Evolutionary conservation across 2,888 invertebrate species (phyloP).

Genomic region (Axea sp.): DNA sequence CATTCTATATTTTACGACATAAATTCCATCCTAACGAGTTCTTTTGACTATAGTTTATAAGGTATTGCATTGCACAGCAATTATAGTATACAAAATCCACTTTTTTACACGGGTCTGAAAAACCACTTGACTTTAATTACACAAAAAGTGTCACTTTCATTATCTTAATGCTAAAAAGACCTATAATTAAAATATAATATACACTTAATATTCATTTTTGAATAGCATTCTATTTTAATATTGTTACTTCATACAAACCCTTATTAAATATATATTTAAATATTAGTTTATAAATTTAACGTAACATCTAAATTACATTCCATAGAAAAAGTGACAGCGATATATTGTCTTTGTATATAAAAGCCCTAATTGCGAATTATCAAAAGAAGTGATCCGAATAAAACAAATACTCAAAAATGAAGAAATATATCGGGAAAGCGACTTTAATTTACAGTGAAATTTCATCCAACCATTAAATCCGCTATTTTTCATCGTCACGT

Average conservation of each 20-base stretch:
- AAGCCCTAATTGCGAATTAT: constrained; percentile 13
- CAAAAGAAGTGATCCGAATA: neutral
- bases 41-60: constrained; percentile 39
- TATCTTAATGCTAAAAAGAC: neutral
- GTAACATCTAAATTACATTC: no score
- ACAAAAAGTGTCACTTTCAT: neutral
- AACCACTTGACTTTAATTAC: constrained; percentile 2
- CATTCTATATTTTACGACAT: constrained; percentile 9
- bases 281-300: no score
- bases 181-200: constrained; percentile 7
- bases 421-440: constrained; percentile 14
- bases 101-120: neutral
- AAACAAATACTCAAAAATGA: constrained; percentile 11
- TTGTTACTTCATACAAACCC: no score
- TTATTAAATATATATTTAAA: no score
- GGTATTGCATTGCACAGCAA: constrained; percentile 4
- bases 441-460: constrained; percentile 35
- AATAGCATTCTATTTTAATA: no score
- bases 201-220: no score
- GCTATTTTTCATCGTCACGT: constrained; percentile 35
- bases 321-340: no score
- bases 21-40: constrained; percentile 34
- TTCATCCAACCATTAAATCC: constrained; percentile 26
- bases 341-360: no score
- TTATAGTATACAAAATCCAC: constrained; percentile 7